Base-by-base conservation (phyloP, 2,797 vertebrate genomes). In the Antennarius maculatus region DNA sequence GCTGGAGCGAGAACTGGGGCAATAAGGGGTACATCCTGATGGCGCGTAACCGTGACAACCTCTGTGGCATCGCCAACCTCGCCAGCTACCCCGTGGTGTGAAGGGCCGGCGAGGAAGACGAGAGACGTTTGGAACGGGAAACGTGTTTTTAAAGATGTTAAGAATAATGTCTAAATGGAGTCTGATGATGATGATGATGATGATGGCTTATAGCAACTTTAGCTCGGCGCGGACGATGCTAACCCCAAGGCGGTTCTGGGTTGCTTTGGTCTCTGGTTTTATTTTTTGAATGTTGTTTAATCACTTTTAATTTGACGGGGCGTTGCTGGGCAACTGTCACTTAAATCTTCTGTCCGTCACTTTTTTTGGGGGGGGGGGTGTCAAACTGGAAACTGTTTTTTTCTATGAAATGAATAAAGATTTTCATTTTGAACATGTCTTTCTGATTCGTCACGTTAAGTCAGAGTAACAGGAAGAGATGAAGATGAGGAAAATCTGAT, bases 41-140 rank as follows among this genome's bases (percentile, higher is more conserved):
- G 91, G 93, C 94, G 1, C 93, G 90, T 46, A 94, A 95, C 79
- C 94, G 88, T 9, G 91, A 85, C 68, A 95, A 95, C 83, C 74
- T 91, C 41, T 95, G 94, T 17, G 93, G 94, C 60, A 95, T 95
- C 49, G 88, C 93, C 80, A 95, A 88, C 86, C 89, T 93, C 0
- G 93, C 92, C 69, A 94, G 92, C 82, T 94, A 88, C 80, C 94
- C 94, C 16, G 3, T 93, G 49, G 18, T 94, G 93, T 95, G 87
- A 94, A 14, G 0, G 4, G 34, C 43, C 2, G 7, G 31, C 37
- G 57, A 63, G 57, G 41, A 51, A 13, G 14, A 55, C 1, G 17
- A 50, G 17, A 1, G 15, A 16, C 17, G 51, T 61, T 37, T 10
- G 14, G 18, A 31, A 42, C 15, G 7, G 2, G 34, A 34, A 34